A percentile compares a stretch with the other conserved stretches of the same genome.
These are phyloP conservation scores for Mastomys coucha DNA, from an alignment of 2,113 vertebrate species.

Conservation along the genomic window DNA sequence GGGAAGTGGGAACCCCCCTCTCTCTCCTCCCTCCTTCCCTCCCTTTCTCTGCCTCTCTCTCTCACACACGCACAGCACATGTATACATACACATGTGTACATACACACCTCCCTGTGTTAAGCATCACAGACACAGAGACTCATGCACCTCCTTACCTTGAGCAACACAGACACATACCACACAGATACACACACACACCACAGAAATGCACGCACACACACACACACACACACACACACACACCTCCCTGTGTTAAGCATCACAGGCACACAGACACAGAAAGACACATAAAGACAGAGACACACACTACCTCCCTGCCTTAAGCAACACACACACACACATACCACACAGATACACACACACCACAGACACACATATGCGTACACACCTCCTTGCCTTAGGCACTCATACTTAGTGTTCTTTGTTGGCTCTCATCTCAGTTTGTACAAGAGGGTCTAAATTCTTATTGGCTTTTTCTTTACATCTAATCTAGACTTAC, in stretches of 20 bases:
- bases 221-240: background rate
- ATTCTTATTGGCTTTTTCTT: background rate
- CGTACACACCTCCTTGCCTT: too few relatives aligned
- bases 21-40: too few relatives aligned
- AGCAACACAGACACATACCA: background rate
- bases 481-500: background rate
- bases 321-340: background rate
- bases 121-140: background rate
- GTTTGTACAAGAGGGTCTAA: background rate
- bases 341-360: background rate
- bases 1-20: background rate
- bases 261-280: background rate
- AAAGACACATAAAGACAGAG: background rate
- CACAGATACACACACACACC: background rate
- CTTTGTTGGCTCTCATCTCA: conserved; percentile 36
- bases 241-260: background rate
- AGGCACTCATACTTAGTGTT: background rate
- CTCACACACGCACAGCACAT: background rate
- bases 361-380: background rate
- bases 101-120: background rate
- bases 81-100: too few relatives aligned
- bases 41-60: too few relatives aligned
- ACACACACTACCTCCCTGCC: background rate
- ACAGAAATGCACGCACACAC: too few relatives aligned
- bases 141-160: background rate